Conservation (phyloP, 1,140 invertebrate species). For the Frieseomelitta varia region DNA sequence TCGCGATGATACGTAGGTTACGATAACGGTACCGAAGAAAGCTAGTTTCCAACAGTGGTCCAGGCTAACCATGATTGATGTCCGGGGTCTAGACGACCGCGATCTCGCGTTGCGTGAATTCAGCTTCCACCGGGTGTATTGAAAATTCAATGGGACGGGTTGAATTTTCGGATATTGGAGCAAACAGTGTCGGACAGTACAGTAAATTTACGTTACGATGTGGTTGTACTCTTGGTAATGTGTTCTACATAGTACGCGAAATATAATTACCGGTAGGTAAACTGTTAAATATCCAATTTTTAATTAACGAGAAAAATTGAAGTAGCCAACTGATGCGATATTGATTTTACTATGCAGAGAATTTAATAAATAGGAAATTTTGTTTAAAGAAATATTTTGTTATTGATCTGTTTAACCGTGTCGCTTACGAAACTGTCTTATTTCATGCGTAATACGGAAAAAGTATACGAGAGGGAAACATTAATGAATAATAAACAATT, state of each 20-base stretch:
- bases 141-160: background rate
- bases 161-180: background rate
- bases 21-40: constrained; percentile 29
- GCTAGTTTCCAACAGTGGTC: background rate
- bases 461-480: too few relatives aligned
- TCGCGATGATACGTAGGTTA: background rate
- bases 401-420: too few relatives aligned
- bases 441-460: too few relatives aligned
- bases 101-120: background rate
- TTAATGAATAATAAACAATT: too few relatives aligned
- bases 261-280: too few relatives aligned
- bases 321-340: too few relatives aligned
- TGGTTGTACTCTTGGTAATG: background rate
- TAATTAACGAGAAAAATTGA: too few relatives aligned
- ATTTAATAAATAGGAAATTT: too few relatives aligned
- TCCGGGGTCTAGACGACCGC: background rate
- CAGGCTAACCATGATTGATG: background rate
- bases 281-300: too few relatives aligned
- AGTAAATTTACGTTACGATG: background rate
- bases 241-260: background rate
- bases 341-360: too few relatives aligned
- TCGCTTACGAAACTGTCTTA: too few relatives aligned
- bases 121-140: background rate
- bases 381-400: too few relatives aligned
- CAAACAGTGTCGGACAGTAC: background rate